Percentiles rank a stretch among this genome's conserved stretches.
Conservation (phyloP, 1,140 invertebrate species). For the Drosophila ogumai region DNA sequence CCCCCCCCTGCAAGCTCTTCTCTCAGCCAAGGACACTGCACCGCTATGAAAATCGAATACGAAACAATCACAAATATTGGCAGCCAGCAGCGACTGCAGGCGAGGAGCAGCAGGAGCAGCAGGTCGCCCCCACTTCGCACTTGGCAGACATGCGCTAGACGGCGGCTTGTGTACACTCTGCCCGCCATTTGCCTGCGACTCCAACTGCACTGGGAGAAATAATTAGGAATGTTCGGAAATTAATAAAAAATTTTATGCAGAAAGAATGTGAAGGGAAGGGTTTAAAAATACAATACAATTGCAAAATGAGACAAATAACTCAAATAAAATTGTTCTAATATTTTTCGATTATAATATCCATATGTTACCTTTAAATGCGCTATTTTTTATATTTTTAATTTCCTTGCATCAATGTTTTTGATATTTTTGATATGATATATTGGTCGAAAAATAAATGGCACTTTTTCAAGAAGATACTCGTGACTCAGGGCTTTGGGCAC, state of each 20-base stretch:
- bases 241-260: neutral
- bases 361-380: no score
- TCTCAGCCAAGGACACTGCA: conserved; percentile 73
- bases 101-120: conserved; percentile 26
- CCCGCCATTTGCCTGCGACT: conserved; percentile 62
- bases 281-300: no score
- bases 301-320: no score
- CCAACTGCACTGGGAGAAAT: conserved; percentile 16
- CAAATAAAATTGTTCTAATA: no score
- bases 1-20: neutral
- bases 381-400: no score
- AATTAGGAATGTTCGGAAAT: neutral
- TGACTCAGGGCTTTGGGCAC: neutral
- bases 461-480: no score
- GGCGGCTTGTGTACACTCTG: conserved; percentile 74
- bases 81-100: conserved; percentile 57
- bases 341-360: no score
- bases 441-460: no score
- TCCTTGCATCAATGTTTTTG: no score
- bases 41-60: conserved; percentile 77
- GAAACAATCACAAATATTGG: conserved; percentile 78
- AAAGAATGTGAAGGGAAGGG: neutral
- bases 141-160: conserved; percentile 82
- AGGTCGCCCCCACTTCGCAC: conserved; percentile 55
- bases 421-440: no score